Evolutionary conservation across 2,888 invertebrate species (phyloP).

Genomic region (Latrodectus hesperus): DNA sequence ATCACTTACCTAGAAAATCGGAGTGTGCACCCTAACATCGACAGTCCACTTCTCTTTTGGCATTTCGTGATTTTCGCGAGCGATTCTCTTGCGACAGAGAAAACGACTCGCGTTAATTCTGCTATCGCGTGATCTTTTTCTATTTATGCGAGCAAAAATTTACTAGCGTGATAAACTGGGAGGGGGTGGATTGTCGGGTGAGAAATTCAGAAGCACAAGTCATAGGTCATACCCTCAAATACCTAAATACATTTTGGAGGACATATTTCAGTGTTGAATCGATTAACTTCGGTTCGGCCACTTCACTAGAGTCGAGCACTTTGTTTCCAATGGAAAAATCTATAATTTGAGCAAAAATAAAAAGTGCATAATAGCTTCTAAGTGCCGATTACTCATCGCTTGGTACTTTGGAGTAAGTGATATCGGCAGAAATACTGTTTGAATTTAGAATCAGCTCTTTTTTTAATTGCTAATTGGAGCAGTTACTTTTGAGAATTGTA

Average conservation of each 20-base stretch:
- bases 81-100: not conserved
- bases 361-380: not conserved
- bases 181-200: not conserved
- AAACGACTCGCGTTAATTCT: not conserved
- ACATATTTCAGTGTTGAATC: not conserved
- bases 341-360: not conserved
- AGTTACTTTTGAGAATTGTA: too few species aligned
- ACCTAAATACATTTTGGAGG: not conserved
- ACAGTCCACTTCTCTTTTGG: not conserved
- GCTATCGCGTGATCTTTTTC: constrained; percentile 19
- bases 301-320: constrained; percentile 8
- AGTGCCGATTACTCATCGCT: not conserved
- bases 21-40: not conserved
- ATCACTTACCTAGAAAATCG: not conserved
- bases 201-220: not conserved
- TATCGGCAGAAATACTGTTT: not conserved
- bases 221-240: not conserved
- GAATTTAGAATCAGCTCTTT: not conserved
- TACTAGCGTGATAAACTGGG: constrained; percentile 6
- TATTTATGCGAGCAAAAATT: not conserved
- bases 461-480: not conserved
- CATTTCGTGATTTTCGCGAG: not conserved
- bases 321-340: constrained; percentile 7
- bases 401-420: not conserved
- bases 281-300: constrained; percentile 9